These are phyloP conservation scores for Pterophyllum scalare DNA, from an alignment of 2,113 vertebrate genomes.

Conservation along the genomic window DNA sequence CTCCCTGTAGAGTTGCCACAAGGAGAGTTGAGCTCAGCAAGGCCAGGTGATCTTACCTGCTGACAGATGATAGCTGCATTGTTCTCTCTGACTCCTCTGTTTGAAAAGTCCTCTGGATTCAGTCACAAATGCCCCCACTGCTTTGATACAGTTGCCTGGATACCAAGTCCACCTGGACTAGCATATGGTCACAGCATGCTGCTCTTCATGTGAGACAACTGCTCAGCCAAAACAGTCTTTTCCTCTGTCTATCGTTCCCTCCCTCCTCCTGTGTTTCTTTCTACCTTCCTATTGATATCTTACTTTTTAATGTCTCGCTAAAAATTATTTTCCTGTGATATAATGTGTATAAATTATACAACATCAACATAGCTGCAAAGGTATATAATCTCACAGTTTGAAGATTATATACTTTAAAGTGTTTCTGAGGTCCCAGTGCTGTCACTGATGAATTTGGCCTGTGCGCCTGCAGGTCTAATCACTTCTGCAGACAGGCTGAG, in stretches of 20 bases:
- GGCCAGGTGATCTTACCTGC: conserved; percentile 77
- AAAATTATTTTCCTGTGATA: conserved; percentile 2
- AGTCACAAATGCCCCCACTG: conserved; percentile 68
- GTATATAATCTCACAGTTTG: background rate
- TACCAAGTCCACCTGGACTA: conserved; percentile 80
- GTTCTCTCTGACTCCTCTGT: conserved; percentile 70
- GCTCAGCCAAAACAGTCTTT: conserved; percentile 67
- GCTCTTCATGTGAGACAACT: conserved; percentile 75
- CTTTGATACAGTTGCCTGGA: conserved; percentile 82
- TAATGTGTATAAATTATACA: conserved; percentile 22
- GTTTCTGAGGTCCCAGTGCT: conserved; percentile 51
- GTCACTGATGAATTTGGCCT: conserved; percentile 58
- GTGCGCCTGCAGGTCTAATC: conserved; percentile 53
- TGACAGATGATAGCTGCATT: conserved; percentile 75
- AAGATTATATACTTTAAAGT: conserved; percentile 24
- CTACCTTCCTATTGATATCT: conserved; percentile 21
- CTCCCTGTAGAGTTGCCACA: conserved; percentile 69
- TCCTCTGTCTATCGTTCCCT: conserved; percentile 21
- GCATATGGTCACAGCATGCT: conserved; percentile 83
- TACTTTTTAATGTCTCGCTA: background rate
- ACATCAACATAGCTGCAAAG: background rate
- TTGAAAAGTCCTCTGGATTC: conserved; percentile 76
- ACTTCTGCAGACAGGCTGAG: conserved; percentile 64
- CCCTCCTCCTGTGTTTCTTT: conserved; percentile 12
- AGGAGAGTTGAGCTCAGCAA: conserved; percentile 56